Evolutionary conservation across 2,113 vertebrate species (phyloP), one percentile per base, ranked within the genome.

Genomic region (Ploceus nigricollis): DNA sequence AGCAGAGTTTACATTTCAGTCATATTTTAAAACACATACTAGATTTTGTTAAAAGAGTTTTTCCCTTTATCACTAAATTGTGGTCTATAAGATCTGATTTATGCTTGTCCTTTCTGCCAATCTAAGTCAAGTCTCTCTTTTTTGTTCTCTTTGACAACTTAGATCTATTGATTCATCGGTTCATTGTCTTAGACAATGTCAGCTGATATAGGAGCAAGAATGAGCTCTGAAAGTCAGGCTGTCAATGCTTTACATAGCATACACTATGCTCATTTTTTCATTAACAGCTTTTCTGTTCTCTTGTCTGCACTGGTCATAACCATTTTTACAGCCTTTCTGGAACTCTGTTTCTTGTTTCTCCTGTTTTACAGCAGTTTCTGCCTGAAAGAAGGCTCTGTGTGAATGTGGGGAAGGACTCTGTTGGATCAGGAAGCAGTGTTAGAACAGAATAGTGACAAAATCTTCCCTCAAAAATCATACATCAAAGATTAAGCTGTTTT

Each of bases 331-430:
- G 24, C 4, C 8, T 84, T 76, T 81, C 23, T 56, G 40, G 24
- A 87, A 47, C 13, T n/a, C 1, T 25, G 3, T 77, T 56, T 68
- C n/a, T 23, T 48, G 3, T 42, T 84, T 65, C 4, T 86, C 6
- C 25, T 6, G 3, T n/a, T 73, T 73, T 50, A 44, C 25, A 27
- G 27, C 7, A 58, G 27, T 25, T 16, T 22, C 33, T 77, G 8
- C 6, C 10, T 61, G 15, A 51, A 31, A 31, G 10, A 60, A 63
- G 8, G 16, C 2, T 69, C 37, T 24, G 7, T 56, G 6, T 60
- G n/a, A 78, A 50, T 0, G 1, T 6, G 4, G 4, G 11, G 13
- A 82, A 63, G 7, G 22, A 19, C 3, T 2, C 1, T 31, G 6
- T 6, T 44, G 14, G 11, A 50, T 24, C 13, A 31, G 20, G 14